Percentiles rank a stretch among this genome's conserved stretches.
These are phyloP conservation scores for Agrilus planipennis DNA, from an alignment of 1,140 invertebrate genomes.

Conservation along the genomic window DNA sequence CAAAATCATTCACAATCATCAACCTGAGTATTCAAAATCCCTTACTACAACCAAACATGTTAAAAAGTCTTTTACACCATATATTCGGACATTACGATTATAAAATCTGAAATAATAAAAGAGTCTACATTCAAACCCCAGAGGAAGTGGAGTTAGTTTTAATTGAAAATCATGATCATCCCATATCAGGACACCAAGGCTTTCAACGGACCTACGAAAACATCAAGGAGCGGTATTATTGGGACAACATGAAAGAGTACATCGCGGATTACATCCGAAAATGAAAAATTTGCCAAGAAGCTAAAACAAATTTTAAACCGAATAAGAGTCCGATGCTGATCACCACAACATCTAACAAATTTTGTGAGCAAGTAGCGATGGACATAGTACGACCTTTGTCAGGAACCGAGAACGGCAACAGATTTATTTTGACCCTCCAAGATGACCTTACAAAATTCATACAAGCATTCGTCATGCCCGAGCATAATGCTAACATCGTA, in stretches of 20 bases:
- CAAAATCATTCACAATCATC: neutral
- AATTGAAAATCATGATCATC: constrained; percentile 3
- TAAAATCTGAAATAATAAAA: constrained; percentile 5
- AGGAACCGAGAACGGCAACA: constrained; percentile 9
- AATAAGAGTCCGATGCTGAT: constrained; percentile 20
- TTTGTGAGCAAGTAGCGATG: constrained; percentile 12
- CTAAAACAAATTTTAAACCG: constrained; percentile 8
- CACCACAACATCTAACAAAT: constrained; percentile 14
- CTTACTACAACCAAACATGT: neutral
- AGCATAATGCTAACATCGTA: constrained; percentile 19
- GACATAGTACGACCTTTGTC: constrained; percentile 21
- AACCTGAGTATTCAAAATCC: neutral
- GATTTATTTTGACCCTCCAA: constrained; percentile 20
- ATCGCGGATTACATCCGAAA: constrained; percentile 7
- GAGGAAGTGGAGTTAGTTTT: constrained; percentile 4
- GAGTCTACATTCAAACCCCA: neutral
- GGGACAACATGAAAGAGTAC: constrained; percentile 1
- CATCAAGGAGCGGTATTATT: constrained; percentile 4
- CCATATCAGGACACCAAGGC: constrained; percentile 5
- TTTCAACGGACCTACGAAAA: constrained; percentile 8
- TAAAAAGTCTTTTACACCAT: constrained; percentile 2
- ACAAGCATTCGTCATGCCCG: constrained; percentile 22
- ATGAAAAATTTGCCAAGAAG: constrained; percentile 4
- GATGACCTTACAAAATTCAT: constrained; percentile 28
- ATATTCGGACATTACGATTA: neutral